These are phyloP conservation scores for Brachionus manjavacas DNA, from an alignment of 1,140 invertebrate species.

Conservation along the genomic window DNA sequence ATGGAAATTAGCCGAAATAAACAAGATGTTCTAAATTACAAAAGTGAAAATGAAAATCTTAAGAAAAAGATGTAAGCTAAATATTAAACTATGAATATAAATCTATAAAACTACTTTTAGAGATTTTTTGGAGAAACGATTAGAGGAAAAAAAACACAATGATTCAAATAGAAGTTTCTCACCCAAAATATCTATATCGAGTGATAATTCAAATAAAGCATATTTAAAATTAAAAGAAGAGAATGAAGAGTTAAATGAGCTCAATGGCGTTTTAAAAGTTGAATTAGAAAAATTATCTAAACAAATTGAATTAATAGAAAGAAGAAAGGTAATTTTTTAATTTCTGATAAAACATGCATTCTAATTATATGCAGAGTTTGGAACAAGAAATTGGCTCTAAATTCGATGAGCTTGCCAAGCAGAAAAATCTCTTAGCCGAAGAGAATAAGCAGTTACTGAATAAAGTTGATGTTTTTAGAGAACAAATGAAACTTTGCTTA, in stretches of 20 bases:
- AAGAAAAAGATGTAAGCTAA: constrained; percentile 10
- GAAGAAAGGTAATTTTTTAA: constrained; percentile 25
- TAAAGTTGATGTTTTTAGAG: not conserved
- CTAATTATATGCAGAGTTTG: not conserved
- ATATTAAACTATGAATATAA: not conserved
- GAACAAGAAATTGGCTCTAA: not conserved
- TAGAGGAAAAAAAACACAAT: not conserved
- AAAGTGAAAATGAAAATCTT: constrained; percentile 10
- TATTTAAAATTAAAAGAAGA: not conserved
- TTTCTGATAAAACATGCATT: not conserved
- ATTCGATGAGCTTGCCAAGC: constrained; percentile 17
- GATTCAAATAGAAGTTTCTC: not conserved
- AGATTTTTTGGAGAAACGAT: constrained; percentile 1
- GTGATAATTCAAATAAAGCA: not conserved
- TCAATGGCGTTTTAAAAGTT: not conserved
- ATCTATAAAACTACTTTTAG: not conserved
- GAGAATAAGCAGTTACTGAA: constrained; percentile 17
- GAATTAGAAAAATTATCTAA: constrained; percentile 36
- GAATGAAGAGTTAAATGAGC: constrained; percentile 20
- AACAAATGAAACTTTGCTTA: constrained; percentile 15
- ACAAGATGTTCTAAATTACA: constrained; percentile 11
- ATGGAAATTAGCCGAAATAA: not conserved
- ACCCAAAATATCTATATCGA: not conserved
- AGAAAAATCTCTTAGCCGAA: not conserved
- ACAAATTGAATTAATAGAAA: constrained; percentile 39